Conservation (phyloP, 2,113 vertebrate species). For the Aldabrachelys gigantea region DNA sequence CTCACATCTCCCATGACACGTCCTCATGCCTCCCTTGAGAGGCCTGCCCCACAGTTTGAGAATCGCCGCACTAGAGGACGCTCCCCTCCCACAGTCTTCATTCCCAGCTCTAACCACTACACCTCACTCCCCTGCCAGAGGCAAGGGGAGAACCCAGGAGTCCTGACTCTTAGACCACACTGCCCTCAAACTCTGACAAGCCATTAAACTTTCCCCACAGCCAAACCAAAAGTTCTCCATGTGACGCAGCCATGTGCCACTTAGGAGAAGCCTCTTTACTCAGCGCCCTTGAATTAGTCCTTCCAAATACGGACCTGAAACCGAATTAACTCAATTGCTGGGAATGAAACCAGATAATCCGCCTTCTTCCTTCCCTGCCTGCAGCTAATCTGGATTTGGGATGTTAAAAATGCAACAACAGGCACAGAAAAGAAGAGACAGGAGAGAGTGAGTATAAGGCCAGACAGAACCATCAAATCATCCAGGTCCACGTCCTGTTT, state of each 20-base stretch:
- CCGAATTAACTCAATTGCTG: background rate
- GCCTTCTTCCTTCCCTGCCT: background rate
- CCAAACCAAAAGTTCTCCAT: background rate
- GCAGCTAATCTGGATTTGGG: background rate
- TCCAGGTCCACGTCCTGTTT: accelerated
- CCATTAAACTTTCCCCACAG: background rate
- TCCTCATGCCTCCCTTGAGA: no score
- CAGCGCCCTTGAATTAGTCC: background rate
- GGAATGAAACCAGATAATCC: background rate
- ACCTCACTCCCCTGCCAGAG: background rate
- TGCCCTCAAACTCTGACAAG: no score
- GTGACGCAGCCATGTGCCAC: background rate
- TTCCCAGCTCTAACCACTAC: background rate
- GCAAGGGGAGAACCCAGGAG: background rate
- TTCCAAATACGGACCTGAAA: background rate
- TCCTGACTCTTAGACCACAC: background rate
- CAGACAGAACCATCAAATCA: background rate
- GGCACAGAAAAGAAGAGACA: no score
- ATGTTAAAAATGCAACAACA: background rate
- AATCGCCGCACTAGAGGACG: background rate
- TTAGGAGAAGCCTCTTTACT: background rate
- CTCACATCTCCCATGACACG: no score
- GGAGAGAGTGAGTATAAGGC: no score
- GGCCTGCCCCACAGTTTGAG: no score
- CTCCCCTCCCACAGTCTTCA: background rate